Evolutionary conservation across 2,888 invertebrate genomes (phyloP).

Genomic region (Tryphoninae sp.): DNA sequence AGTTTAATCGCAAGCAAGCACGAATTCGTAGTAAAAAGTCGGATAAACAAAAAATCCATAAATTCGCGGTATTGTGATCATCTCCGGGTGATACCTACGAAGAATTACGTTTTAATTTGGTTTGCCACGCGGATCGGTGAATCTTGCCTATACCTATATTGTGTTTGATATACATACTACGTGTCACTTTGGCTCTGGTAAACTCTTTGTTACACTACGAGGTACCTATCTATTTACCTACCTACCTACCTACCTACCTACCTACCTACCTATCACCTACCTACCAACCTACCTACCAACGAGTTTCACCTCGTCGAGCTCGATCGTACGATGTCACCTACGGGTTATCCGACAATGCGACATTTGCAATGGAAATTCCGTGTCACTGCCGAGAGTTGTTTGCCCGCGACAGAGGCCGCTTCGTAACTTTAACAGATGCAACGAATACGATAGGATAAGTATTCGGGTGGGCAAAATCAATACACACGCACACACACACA

Average conservation of each 20-base stretch:
- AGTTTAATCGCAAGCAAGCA: too few relatives aligned
- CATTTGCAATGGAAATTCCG: slow-evolving; percentile 73
- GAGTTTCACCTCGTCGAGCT: slow-evolving; percentile 59
- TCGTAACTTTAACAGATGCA: slow-evolving; percentile 20
- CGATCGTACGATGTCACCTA: slow-evolving; percentile 69
- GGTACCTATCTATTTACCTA: too few relatives aligned
- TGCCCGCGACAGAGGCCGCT: slow-evolving; percentile 26
- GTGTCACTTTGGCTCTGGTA: slow-evolving; percentile 33
- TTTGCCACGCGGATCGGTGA: slow-evolving; percentile 34
- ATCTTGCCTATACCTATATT: slow-evolving; percentile 43
- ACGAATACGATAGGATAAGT: too few relatives aligned
- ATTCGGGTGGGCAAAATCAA: too few relatives aligned
- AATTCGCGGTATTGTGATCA: too few relatives aligned
- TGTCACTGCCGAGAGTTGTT: slow-evolving; percentile 49
- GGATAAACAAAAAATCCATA: too few relatives aligned
- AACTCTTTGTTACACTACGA: slow-evolving; percentile 53
- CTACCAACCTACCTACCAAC: too few relatives aligned
- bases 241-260: too few relatives aligned
- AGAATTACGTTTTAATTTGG: neutral
- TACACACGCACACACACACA: too few relatives aligned
- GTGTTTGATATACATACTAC: slow-evolving; percentile 26
- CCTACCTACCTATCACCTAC: too few relatives aligned
- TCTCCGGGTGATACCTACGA: neutral
- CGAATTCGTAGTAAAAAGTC: too few relatives aligned
- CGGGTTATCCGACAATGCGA: slow-evolving; percentile 72